Base-by-base conservation (phyloP, 2,888 invertebrate species). In the Norana najaformis region DNA sequence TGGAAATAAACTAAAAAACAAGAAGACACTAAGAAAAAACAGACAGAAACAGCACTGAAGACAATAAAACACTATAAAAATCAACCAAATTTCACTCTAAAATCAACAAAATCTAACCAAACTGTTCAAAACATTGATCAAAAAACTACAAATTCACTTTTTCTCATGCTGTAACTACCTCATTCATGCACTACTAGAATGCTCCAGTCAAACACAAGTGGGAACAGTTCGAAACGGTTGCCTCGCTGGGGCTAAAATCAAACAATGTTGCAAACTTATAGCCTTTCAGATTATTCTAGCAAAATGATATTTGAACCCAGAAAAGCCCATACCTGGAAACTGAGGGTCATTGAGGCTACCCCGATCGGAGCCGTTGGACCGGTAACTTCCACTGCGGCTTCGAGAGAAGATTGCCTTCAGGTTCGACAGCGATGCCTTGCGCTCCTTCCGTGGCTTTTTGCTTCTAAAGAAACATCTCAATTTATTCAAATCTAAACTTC, bases 301-400 rank as follows among this genome's bases (percentile, higher is more conserved):
- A 13, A 6, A 47, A 69, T 8, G 16, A 2, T 69, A 69, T n/a
- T n/a, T 1, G 6, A 30, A 69, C 69, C 11, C 69, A 69, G n/a
- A 69, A 69, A 30, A 30, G n/a, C n/a, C 69, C 69, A 18, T 85
- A 85, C 85, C 85, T n/a, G 34, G 85, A 36, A 85, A 85, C 35
- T 35, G 85, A 36, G 85, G 85, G 13, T 85, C 85, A 16, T 35
- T 85, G 37, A 85, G 36, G 23, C 85, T 85, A 35, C 85, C 85
- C 37, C 85, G 85, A 23, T 85, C 85, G 35, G 85, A 85, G 18
- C 37, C 35, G 34, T n/a, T 85, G 13, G 85, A 85, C 35, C 37
- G 85, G 36, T 85, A 85, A 37, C 85, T 85, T 85, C 85, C 85
- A 85, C 85, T 85, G 35, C 85, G 85, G 23, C 85, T 85, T 35